Evolutionary conservation across 2,797 vertebrate genomes (phyloP), one percentile per base, ranked within the genome.

Genomic region (Sarcoramphus papa): DNA sequence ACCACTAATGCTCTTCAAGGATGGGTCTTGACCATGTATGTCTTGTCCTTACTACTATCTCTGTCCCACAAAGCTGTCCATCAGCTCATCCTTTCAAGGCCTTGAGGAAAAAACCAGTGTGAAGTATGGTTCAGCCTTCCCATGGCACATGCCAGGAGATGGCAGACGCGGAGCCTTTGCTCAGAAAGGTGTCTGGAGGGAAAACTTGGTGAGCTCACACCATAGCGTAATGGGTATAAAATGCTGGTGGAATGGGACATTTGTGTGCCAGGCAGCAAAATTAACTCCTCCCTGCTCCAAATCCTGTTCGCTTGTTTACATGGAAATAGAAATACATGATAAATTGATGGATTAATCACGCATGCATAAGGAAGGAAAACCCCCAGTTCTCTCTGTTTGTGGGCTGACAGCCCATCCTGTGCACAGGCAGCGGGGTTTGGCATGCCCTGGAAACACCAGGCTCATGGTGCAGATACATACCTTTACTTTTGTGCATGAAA

Each of bases 391-490:
- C 45, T 24, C 23, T n/a, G 35, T 12, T 15, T 2, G 7, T 12
- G 45, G 43, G 24, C 65, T 41, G 65, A 23, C 13, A 8, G 53
- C 22, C n/a, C 51, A 12, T 5, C 41, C 63, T 8, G 22, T 13
- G 12, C 23, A 12, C 54, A 10, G 54, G 59, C 31, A 82, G 79
- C 45, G 4, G 31, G 35, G 16, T 6, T 10, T 43, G 56, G 18
- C 12, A 5, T 6, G 25, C 21, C 37, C 67, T 22, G 68, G 57
- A 10, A 21, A 37, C 57, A n/a, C 27, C 8, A 1, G 37, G 15
- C 65, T 24, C 20, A 2, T 2, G 16, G 45, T 16, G 65, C 54
- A 16, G 79, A 4, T 11, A 2, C 5, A 0, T 3, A 2, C 40
- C 33, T 41, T 22, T 8, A 2, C 47, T 8, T 14, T 4, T 9